Base-by-base conservation (phyloP, 2,113 vertebrate species). In the Ophthalmolycus amberensis region DNA sequence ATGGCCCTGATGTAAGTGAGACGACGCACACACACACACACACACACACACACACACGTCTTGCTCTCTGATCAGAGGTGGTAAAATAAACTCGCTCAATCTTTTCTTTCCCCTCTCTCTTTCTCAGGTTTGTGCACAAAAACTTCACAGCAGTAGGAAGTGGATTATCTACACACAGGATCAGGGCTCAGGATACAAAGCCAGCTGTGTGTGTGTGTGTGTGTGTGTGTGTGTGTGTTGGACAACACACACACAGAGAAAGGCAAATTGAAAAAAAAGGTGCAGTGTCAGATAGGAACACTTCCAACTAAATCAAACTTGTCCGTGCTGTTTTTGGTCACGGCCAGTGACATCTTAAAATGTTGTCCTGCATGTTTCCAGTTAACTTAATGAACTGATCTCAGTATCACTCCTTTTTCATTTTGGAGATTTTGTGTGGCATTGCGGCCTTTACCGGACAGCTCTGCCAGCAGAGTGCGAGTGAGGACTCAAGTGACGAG, bases 121-220 rank as follows among this genome's bases (percentile, higher is more conserved):
- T 42, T 46, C 34, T 74, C 54, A 73, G 37, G 77, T 75, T 81
- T 84, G 80, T 58, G 50, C 46, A 78, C 46, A 75, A 79, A 86
- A 89, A 87, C 77, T 48, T 83, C 69, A 79, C 67, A 60, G 68
- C 20, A 69, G 67, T 72, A 65, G 71, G 77, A 86, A 82, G 65
- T 74, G 59, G 75, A 72, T 80, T 75, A 80, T 85, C 76, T 79
- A 75, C 67, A 66, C 78, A 67, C 52, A 74, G 62, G 69, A 85
- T 89, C 85, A 58, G 50, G 66, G 63, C 69, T 77, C 22, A 42
- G 71, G 65, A 77, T 25, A 71, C 62, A 67, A 78, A 70, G 38
- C 25, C 34, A 72, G 56, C 29, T 66, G 54, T 79, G 56, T 54
- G 20, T 50, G 25, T 60, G 16, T 46, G 27, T 63, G 29, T 40